Conservation (phyloP, 2,888 invertebrate genomes). For the Drosophila kanekoi region DNA sequence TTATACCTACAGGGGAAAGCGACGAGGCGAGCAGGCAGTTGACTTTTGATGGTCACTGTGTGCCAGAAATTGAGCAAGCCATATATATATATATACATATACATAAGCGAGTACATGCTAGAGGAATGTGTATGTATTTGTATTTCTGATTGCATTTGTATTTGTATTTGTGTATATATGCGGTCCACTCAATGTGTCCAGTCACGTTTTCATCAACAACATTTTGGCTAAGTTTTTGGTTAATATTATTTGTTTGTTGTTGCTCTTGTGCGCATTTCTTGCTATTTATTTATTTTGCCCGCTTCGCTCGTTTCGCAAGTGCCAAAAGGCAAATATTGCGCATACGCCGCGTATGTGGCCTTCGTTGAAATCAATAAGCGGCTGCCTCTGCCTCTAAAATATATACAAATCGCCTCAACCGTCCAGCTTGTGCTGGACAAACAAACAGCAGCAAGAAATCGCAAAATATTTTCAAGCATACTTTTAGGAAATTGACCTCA, state of each 20-base stretch:
- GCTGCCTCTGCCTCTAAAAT: slow-evolving; percentile 43
- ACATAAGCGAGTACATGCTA: background rate
- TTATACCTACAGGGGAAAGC: background rate
- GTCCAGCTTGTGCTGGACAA: slow-evolving; percentile 49
- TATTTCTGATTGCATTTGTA: slow-evolving; percentile 19
- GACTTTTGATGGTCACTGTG: slow-evolving; percentile 54
- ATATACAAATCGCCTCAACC: slow-evolving; percentile 22
- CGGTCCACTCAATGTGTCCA: slow-evolving; percentile 62
- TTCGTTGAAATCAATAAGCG: slow-evolving; percentile 65
- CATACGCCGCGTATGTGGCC: slow-evolving; percentile 67
- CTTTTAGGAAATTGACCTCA: slow-evolving; percentile 59
- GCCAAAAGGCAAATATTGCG: slow-evolving; percentile 73
- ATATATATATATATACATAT: slow-evolving; percentile 13
- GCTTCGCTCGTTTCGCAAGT: slow-evolving; percentile 56
- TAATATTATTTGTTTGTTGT: slow-evolving; percentile 72
- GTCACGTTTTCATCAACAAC: slow-evolving; percentile 74
- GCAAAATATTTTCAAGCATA: slow-evolving; percentile 66
- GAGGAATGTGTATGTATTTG: slow-evolving; percentile 20
- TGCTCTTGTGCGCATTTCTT: slow-evolving; percentile 33
- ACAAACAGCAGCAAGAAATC: slow-evolving; percentile 57
- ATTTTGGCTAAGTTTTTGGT: slow-evolving; percentile 76
- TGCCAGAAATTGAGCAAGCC: slow-evolving; percentile 40
- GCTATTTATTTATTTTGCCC: slow-evolving; percentile 70
- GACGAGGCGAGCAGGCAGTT: slow-evolving; percentile 23
- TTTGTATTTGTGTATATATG: slow-evolving; percentile 28